Conservation (phyloP, 2,113 vertebrate genomes). For the Ahaetulla prasina region DNA sequence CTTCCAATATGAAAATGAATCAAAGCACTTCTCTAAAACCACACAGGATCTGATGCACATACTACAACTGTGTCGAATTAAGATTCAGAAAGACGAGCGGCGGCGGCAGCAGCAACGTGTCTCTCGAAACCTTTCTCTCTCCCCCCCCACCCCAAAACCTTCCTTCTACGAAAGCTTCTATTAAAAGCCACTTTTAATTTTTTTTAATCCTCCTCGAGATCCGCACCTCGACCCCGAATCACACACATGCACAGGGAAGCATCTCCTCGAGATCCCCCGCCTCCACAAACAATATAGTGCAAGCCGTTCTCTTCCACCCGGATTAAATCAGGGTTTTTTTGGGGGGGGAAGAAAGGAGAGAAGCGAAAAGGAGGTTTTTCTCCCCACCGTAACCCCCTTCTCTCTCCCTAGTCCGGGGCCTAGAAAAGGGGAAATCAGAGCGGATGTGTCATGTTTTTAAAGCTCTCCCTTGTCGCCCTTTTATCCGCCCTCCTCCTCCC, state of each 20-base stretch:
- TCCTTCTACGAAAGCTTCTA: background rate
- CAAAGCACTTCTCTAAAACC: background rate
- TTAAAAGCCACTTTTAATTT: background rate
- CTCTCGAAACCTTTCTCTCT: background rate
- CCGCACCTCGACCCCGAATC: background rate
- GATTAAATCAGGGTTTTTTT: background rate
- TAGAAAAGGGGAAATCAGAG: conserved; percentile 22
- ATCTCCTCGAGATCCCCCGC: no score
- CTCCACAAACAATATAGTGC: no score
- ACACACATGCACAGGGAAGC: no score
- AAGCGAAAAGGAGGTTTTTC: background rate
- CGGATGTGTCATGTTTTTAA: conserved; percentile 23
- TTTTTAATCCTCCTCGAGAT: background rate
- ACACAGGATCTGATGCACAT: background rate
- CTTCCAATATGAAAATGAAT: background rate
- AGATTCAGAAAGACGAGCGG: background rate
- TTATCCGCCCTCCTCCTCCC: background rate
- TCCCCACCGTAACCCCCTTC: background rate
- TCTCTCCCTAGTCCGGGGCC: background rate
- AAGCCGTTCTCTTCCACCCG: background rate
- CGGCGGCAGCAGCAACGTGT: background rate
- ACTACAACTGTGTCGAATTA: background rate
- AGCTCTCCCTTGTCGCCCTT: background rate
- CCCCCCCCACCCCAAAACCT: background rate
- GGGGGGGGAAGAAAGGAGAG: background rate